Conservation (phyloP, 2,797 vertebrate genomes). For the Cygnus olor region DNA sequence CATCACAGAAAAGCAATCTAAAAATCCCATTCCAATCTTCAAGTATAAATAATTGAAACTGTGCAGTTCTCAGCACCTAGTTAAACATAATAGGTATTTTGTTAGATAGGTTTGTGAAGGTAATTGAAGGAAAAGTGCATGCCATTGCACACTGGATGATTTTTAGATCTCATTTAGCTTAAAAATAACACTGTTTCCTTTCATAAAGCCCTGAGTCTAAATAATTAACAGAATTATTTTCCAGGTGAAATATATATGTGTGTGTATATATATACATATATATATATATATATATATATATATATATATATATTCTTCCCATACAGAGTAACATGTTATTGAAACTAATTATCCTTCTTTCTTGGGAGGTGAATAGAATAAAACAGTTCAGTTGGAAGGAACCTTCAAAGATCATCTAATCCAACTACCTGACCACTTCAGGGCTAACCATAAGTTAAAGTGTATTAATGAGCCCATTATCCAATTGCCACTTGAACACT, state of each 20-base stretch:
- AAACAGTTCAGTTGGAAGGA: background rate
- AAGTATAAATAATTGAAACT: constrained; percentile 52
- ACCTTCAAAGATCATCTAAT: background rate
- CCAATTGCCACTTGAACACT: background rate
- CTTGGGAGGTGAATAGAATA: background rate
- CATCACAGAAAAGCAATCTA: constrained; percentile 20
- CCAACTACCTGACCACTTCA: background rate
- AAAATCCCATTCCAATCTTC: constrained; percentile 26
- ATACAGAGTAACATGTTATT: no score
- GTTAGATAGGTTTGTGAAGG: background rate
- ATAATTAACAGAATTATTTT: background rate
- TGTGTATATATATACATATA: no score
- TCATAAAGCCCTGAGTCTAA: background rate
- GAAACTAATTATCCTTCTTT: no score
- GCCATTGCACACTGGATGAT: background rate
- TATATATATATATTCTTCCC: no score
- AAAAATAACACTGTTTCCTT: constrained; percentile 12
- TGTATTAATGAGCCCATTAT: background rate
- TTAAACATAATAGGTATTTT: constrained; percentile 47
- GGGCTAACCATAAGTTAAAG: background rate
- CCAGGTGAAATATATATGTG: background rate
- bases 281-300: no score
- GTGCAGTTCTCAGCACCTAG: constrained; percentile 30
- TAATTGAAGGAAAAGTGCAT: constrained; percentile 37
- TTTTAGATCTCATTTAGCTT: constrained; percentile 29